phyloP scores from a whole-genome alignment of 2,113 vertebrate genomes.

The Dromiciops gliroides region DNA sequence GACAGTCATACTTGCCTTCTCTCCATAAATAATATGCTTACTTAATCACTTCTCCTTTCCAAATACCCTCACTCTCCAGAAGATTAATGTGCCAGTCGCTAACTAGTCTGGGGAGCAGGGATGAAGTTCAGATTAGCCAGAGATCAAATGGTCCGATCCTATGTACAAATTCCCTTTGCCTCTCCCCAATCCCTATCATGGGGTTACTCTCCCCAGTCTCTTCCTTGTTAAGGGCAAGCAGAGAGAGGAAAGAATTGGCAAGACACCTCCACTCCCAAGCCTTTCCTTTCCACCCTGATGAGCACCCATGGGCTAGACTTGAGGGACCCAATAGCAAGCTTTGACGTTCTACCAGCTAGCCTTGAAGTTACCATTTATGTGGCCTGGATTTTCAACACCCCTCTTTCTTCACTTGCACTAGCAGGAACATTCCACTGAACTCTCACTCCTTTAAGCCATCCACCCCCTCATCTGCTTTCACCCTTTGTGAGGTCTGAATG shows the following conservation, averaged over 20 bases:
- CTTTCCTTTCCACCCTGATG: constrained; percentile 73
- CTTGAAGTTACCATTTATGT: constrained; percentile 15
- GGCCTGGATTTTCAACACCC: not conserved
- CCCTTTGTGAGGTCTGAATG: not conserved
- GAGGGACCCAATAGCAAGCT: constrained; percentile 82
- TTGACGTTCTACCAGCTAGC: constrained; percentile 78
- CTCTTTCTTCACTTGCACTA: not conserved
- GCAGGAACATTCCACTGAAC: not conserved
- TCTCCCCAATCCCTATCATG: not conserved
- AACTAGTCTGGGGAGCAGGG: not conserved
- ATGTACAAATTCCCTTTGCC: not conserved
- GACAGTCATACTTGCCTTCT: not conserved
- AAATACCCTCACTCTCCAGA: not conserved
- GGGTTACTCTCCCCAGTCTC: not conserved
- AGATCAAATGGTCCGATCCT: too few relatives aligned
- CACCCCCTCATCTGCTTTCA: constrained; percentile 25
- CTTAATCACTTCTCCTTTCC: not conserved
- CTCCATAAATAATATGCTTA: not conserved
- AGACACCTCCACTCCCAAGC: constrained; percentile 45
- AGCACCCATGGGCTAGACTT: not conserved
- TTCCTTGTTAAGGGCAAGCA: not conserved
- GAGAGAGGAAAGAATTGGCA: constrained; percentile 24
- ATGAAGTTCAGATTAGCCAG: not conserved
- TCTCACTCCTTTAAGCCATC: not conserved
- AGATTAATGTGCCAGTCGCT: not conserved